Evolutionary conservation across 1,140 invertebrate species (phyloP), one percentile per base, ranked within the genome.

Genomic region (Nautilus pompilius): DNA sequence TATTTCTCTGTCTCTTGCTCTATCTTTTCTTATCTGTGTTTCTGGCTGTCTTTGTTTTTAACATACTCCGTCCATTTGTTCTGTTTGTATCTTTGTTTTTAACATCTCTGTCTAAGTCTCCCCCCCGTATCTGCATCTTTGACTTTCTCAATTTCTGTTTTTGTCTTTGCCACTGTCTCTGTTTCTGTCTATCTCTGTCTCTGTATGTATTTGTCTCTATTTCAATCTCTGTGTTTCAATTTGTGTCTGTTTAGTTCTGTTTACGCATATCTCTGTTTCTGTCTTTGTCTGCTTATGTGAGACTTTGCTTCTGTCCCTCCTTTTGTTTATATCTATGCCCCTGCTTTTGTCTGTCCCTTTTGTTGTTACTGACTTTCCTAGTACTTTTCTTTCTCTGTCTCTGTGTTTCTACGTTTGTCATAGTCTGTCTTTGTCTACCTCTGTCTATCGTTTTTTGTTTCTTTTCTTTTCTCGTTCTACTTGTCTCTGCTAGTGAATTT

Each of bases 151-250:
- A 8, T 60, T 28, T 60, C 36, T 60, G 15, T 60, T 29, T 60
- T 45, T 58, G 3, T 58, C 56, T 60, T 20, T 60, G 58, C 49
- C 20, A 30, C 10, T 49, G 15, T 60, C 3, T 60, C 3, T 60
- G n/a, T 60, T 20, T 60, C 4, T 60, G 34, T 53, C n/a, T 60
- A 3, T 60, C 4, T 60, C 3, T 60, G 36, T 60, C 20, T 60
- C 10, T 60, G 34, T 60, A 24, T 49, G 24, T 60, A 5, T 60
- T 3, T 60, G n/a, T 53, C 10, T 53, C 4, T 53, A 22, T 60
- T 10, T 60, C 10, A 48, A 45, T 60, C 10, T 60, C 36, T 53
- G 24, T 61, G 5, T 61, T 26, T 53, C 3, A 51, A 22, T 53
- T 49, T 46, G 28, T 51, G 13, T 48, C 36, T 51, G 10, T 61